Evolutionary conservation across 1,140 invertebrate species (phyloP).

Genomic region (Melanaphis sacchari): DNA sequence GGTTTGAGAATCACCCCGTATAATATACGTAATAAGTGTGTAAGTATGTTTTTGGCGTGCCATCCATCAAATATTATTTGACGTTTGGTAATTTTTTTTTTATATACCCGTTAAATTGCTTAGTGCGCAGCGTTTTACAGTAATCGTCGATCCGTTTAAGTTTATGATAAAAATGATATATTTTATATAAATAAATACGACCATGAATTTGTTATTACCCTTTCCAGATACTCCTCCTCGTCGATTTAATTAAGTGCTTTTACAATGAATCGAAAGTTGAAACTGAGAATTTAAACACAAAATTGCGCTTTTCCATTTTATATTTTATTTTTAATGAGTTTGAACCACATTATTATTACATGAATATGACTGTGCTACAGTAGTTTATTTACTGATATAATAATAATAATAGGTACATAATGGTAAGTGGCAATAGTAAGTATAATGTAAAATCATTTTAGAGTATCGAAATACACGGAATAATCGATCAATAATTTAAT

Average conservation of each 20-base stretch:
- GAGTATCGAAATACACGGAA: not conserved
- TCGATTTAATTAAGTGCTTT: not conserved
- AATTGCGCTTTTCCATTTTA: not conserved
- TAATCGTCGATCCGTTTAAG: not conserved
- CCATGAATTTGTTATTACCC: not conserved
- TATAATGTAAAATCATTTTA: not conserved
- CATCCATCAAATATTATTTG: constrained; percentile 7
- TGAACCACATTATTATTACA: not conserved
- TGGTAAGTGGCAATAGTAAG: not conserved
- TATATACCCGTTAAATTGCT: not conserved
- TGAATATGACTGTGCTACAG: not conserved
- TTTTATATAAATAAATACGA: not conserved
- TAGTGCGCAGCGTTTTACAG: not conserved
- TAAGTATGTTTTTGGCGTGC: not conserved
- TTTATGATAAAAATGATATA: not conserved
- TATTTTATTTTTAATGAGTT: not conserved
- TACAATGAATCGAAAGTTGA: not conserved
- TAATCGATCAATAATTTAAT: not conserved
- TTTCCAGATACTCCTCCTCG: not conserved
- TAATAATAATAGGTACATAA: not conserved
- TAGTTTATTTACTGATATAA: not conserved
- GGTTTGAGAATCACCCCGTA: not conserved
- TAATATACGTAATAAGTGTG: no score
- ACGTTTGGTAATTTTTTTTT: constrained; percentile 13
- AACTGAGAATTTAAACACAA: not conserved